Evolutionary conservation across 2,888 invertebrate genomes (phyloP).

Genomic region (Troilus luridus): DNA sequence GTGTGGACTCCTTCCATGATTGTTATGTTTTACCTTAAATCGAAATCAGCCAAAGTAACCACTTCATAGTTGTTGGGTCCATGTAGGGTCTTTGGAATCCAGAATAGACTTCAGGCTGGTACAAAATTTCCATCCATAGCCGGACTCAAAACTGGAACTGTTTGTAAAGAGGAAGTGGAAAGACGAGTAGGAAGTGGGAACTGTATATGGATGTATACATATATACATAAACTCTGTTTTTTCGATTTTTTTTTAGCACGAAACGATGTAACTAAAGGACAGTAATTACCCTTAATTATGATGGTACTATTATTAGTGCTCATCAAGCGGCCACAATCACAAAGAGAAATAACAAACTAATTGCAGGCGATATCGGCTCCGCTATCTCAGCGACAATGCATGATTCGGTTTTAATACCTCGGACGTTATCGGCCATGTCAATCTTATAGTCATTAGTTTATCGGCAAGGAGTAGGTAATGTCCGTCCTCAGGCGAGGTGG

Average conservation of each 20-base stretch:
- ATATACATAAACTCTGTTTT: too few relatives aligned
- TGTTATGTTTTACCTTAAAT: too few relatives aligned
- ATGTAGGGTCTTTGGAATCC: too few relatives aligned
- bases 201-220: too few relatives aligned
- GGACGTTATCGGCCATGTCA: conserved; percentile 20
- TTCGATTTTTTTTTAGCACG: background rate
- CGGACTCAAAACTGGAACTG: too few relatives aligned
- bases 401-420: conserved; percentile 41
- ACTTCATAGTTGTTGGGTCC: too few relatives aligned
- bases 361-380: background rate
- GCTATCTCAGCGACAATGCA: conserved; percentile 23
- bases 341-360: conserved; percentile 27
- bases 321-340: background rate
- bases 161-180: too few relatives aligned
- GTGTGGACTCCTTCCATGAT: too few relatives aligned
- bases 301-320: background rate
- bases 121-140: too few relatives aligned
- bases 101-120: too few relatives aligned
- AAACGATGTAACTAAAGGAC: background rate
- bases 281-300: conserved; percentile 29
- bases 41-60: too few relatives aligned
- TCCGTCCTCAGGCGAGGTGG: background rate
- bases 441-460: conserved; percentile 21
- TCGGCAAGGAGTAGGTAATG: conserved; percentile 18
- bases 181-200: too few relatives aligned